Evolutionary conservation across 2,888 invertebrate genomes (phyloP), one percentile per base, ranked within the genome.

Genomic region (Adelphocoris suturalis): DNA sequence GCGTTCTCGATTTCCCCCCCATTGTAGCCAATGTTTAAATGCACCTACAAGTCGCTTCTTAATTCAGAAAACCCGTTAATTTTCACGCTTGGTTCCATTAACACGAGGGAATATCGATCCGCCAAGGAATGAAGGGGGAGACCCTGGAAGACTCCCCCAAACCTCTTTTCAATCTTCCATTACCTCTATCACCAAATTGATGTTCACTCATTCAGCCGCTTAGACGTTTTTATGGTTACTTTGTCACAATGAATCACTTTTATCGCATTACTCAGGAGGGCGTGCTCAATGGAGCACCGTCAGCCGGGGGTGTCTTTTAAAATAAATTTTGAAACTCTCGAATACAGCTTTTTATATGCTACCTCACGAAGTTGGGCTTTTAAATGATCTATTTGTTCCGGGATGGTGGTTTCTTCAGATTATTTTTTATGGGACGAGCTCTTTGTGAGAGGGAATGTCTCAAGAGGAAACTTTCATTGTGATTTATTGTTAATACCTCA

Each of bases 221-320:
- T 19, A 78, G 88, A 88, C 88, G 80, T 88, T 88, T 88, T 88
- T 88, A 88, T 88, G 80, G 88, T 52, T 80, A 88, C 88, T 88
- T 88, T 88, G 88, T 88, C 88, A 78, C 88, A 88, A 88, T 88
- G 88, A 88, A 88, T 88, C 88, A 88, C 88, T 88, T 88, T 88
- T 88, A 88, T 88, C 88, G 88, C 80, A 88, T 88, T 88, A 78
- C 88, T 88, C 88, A 88, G 27, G 28, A 27, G 28, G 12, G 47
- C 16, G 23, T 3, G 19, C 16, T 75, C 46, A 28, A 27, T 75
- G 23, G n/a, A 48, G 55, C 78, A 78, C 23, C 68, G n/a, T 5
- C 57, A 13, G 4, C 2, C 16, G 80, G 78, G n/a, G 52, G 88
- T 55, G 48, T 46, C 48, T 57, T 88, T 88, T 55, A 88, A 88